Conservation (phyloP, 2,888 invertebrate genomes). For the Syrista parreyssii region DNA sequence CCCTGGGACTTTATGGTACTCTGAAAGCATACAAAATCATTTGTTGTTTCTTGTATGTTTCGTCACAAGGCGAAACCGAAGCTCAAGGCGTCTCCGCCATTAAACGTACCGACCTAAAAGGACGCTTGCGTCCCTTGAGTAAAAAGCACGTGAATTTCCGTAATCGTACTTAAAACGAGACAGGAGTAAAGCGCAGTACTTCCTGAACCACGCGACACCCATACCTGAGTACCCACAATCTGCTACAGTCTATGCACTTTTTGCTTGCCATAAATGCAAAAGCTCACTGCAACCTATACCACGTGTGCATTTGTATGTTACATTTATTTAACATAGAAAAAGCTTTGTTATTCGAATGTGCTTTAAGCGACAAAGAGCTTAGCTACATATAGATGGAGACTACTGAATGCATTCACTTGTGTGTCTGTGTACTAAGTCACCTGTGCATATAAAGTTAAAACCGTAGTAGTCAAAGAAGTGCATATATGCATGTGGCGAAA, state of each 20-base stretch:
- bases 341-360: too few species aligned
- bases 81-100: background rate
- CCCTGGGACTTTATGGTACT: background rate
- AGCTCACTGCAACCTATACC: background rate
- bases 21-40: background rate
- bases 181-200: background rate
- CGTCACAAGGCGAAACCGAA: background rate
- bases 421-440: too few species aligned
- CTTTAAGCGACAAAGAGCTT: too few species aligned
- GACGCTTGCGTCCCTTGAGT: background rate
- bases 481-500: background rate
- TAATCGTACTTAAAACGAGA: background rate
- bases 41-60: background rate
- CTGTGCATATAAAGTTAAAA: too few species aligned
- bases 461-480: too few species aligned
- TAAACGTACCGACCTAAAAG: background rate
- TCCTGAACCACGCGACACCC: background rate
- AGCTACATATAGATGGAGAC: too few species aligned
- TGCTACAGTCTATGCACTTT: background rate
- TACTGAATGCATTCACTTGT: too few species aligned
- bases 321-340: background rate
- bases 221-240: background rate
- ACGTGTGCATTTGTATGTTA: background rate
- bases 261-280: background rate
- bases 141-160: background rate